Conservation (phyloP, 2,888 invertebrate genomes). For the Lissonota sp. region DNA sequence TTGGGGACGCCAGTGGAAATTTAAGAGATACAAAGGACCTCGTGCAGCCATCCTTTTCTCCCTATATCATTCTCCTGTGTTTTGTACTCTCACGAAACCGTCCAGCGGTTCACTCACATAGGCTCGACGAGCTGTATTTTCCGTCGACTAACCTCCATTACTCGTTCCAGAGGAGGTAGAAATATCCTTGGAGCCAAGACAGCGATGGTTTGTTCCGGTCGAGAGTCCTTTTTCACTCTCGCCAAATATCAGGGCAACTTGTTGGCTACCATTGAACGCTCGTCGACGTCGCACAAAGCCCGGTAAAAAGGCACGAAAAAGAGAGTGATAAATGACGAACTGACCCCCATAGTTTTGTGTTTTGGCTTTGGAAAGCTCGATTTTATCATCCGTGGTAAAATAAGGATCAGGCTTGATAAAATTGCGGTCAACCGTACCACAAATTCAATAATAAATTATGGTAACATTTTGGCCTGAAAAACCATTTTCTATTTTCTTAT, state of each 20-base stretch:
- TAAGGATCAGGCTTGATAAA: no score
- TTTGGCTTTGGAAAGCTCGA: no score
- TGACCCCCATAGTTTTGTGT: no score
- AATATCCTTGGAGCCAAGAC: slow-evolving; percentile 9
- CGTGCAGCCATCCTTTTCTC: slow-evolving; percentile 5
- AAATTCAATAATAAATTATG: no score
- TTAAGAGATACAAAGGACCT: slow-evolving; percentile 54
- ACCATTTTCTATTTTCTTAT: no score
- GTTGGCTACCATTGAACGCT: slow-evolving; percentile 21
- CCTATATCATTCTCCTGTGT: slow-evolving; percentile 9
- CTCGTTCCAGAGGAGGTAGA: slow-evolving; percentile 7
- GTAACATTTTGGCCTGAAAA: no score
- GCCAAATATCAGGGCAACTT: slow-evolving; percentile 40
- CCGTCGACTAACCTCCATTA: slow-evolving; percentile 47
- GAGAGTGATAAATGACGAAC: no score
- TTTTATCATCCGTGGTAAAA: no score
- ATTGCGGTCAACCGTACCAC: no score
- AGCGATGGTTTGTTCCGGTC: slow-evolving; percentile 55
- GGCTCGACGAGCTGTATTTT: background rate
- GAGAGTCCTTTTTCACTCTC: slow-evolving; percentile 14
- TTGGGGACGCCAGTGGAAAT: slow-evolving; percentile 32
- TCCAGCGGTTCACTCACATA: background rate
- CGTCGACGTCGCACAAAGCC: no score
- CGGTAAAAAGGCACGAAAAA: no score
- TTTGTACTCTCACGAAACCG: slow-evolving; percentile 7